Conservation (phyloP, 2,888 invertebrate species). For the Bruchidius siliquastri region DNA sequence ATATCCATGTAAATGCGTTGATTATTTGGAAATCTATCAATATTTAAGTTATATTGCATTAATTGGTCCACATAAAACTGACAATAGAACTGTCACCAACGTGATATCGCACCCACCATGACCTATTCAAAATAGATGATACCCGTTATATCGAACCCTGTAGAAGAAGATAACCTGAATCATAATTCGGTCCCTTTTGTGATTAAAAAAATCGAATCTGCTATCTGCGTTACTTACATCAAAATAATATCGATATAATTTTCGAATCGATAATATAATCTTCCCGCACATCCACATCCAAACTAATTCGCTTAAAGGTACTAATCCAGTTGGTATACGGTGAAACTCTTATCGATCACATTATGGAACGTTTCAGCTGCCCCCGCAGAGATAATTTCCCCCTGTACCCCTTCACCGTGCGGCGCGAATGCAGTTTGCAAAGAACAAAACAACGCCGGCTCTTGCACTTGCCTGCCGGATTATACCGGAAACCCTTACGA, state of each 20-base stretch:
- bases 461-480: slow-evolving; percentile 57
- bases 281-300: neutral
- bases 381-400: slow-evolving; percentile 37
- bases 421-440: slow-evolving; percentile 60
- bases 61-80: no score
- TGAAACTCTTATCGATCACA: slow-evolving; percentile 36
- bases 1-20: no score
- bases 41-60: no score
- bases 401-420: slow-evolving; percentile 62
- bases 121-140: no score
- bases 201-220: no score
- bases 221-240: no score
- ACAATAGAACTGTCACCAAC: no score
- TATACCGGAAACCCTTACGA: slow-evolving; percentile 74
- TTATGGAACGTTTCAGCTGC: slow-evolving; percentile 19
- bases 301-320: neutral
- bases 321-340: neutral
- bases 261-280: neutral
- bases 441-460: slow-evolving; percentile 48
- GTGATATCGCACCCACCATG: no score
- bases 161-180: no score
- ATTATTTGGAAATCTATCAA: no score
- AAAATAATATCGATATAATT: neutral
- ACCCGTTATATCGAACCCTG: no score
- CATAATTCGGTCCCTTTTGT: no score